phyloP scores from a whole-genome alignment of 2,797 vertebrate genomes.

The Brachyalestes nurse region DNA sequence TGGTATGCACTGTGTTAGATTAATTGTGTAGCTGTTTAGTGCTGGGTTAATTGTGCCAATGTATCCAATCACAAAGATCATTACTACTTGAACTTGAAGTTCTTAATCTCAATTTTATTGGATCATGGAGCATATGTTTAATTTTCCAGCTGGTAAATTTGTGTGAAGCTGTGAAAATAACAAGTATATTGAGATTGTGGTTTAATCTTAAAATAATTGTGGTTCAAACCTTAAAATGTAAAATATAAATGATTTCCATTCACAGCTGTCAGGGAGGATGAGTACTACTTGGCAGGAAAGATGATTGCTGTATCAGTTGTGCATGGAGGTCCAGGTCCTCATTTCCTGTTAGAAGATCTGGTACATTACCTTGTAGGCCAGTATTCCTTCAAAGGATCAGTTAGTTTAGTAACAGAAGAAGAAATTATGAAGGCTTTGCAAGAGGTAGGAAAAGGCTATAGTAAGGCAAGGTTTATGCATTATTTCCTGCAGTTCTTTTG shows the following conservation, averaged over 20 bases:
- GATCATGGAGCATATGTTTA: too few relatives aligned
- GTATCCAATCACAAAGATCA: too few relatives aligned
- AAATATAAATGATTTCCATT: constrained; percentile 38
- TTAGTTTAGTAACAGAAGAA: constrained; percentile 34
- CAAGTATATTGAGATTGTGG: too few relatives aligned
- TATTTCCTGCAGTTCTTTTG: constrained; percentile 28
- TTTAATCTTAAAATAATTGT: too few relatives aligned
- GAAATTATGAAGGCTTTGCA: constrained; percentile 40
- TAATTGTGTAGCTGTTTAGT: too few relatives aligned
- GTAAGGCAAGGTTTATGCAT: not conserved
- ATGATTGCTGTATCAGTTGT: constrained; percentile 35
- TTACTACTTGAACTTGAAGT: too few relatives aligned
- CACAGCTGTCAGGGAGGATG: constrained; percentile 35
- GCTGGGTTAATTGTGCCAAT: too few relatives aligned
- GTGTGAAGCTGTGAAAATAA: too few relatives aligned
- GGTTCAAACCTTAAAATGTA: too few relatives aligned
- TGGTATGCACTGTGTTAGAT: too few relatives aligned
- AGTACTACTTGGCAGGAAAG: constrained; percentile 41
- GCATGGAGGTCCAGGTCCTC: constrained; percentile 32
- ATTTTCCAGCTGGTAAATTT: too few relatives aligned
- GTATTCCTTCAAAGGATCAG: constrained; percentile 43
- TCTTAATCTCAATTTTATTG: too few relatives aligned
- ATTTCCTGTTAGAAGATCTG: constrained; percentile 31
- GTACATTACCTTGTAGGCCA: constrained; percentile 39
- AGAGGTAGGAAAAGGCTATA: constrained; percentile 30